Conservation (phyloP, 2,797 vertebrate species). For the Enteromius viviparus region DNA sequence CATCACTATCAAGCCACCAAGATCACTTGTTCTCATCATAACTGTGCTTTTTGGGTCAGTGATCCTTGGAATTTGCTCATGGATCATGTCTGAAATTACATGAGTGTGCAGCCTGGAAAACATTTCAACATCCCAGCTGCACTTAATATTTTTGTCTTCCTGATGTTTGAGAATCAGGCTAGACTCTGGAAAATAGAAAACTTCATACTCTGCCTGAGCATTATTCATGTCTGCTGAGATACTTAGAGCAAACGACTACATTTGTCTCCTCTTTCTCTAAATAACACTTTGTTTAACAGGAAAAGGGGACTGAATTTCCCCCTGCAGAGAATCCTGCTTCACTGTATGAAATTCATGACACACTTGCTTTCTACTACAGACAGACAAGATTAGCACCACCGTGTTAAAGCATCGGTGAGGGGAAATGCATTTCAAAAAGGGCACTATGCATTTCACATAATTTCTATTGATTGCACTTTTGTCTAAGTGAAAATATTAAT, state of each 20-base stretch:
- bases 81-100: constrained; percentile 5
- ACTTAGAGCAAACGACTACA: constrained; percentile 9
- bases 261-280: constrained; percentile 27
- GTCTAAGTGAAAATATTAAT: neutral
- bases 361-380: neutral
- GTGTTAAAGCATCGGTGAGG: neutral
- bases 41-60: neutral
- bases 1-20: too few relatives aligned
- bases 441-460: neutral
- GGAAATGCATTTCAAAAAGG: neutral
- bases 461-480: neutral
- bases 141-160: neutral
- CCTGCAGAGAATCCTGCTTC: neutral
- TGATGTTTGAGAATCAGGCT: neutral
- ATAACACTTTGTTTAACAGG: constrained; percentile 16
- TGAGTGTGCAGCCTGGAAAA: neutral
- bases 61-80: constrained; percentile 12
- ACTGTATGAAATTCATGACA: constrained; percentile 20
- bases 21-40: constrained; percentile 6
- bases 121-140: neutral
- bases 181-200: constrained; percentile 14
- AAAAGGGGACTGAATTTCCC: neutral
- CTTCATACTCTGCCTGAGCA: constrained; percentile 16
- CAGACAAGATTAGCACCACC: neutral
- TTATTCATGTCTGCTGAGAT: constrained; percentile 38